Percentiles rank a stretch among this genome's conserved stretches.
phyloP scores from a whole-genome alignment of 1,140 invertebrate species.

The Aleiodes sp. region DNA sequence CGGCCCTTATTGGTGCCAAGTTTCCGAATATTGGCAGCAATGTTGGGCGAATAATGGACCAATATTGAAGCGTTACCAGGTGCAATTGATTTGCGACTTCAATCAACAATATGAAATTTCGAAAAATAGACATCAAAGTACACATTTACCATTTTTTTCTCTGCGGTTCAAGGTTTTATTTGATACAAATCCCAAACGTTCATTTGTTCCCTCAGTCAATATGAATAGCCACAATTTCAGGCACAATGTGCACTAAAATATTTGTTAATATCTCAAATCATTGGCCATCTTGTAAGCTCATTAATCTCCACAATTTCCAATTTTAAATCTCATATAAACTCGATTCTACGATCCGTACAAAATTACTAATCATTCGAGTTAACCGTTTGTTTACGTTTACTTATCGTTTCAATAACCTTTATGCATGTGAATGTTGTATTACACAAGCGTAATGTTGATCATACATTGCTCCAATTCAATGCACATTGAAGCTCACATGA shows the following conservation, averaged over 20 bases:
- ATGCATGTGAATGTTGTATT: neutral
- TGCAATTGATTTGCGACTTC: too few species aligned
- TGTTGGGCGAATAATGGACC: too few species aligned
- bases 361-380: conserved; percentile 10
- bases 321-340: conserved; percentile 7
- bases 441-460: neutral
- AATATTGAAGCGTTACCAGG: too few species aligned
- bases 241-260: neutral
- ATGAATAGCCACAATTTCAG: conserved; percentile 2
- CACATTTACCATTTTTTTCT: too few species aligned
- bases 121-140: too few species aligned
- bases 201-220: too few species aligned
- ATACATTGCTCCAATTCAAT: neutral
- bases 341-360: conserved; percentile 4
- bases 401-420: neutral
- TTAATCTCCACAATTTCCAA: neutral
- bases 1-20: too few species aligned
- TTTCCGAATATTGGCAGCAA: too few species aligned
- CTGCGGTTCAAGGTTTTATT: too few species aligned
- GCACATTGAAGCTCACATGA: neutral
- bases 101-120: too few species aligned
- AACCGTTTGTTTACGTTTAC: conserved; percentile 19
- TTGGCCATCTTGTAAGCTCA: neutral
- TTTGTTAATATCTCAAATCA: neutral
- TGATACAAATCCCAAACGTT: too few species aligned